Conservation (phyloP, 2,888 invertebrate species). For the Anoncus sp. region DNA sequence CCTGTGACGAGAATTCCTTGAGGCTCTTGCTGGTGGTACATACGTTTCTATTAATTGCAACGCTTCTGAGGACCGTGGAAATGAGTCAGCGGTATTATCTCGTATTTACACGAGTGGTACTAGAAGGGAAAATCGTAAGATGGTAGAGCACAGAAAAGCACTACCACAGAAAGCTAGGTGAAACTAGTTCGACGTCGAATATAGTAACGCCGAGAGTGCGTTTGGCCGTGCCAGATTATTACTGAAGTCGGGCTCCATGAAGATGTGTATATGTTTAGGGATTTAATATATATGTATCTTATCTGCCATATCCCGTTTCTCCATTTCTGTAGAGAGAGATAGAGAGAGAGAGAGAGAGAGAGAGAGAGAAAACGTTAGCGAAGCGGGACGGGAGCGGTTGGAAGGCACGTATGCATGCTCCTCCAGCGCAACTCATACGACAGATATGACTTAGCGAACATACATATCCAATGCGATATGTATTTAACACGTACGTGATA, state of each 20-base stretch:
- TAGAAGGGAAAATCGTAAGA: conserved; percentile 5
- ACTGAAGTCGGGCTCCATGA: conserved; percentile 36
- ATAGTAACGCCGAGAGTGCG: conserved; percentile 41
- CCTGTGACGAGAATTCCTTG: conserved; percentile 17
- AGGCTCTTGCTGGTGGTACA: conserved; percentile 16
- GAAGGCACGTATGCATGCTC: conserved; percentile 5
- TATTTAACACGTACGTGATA: conserved; percentile 53
- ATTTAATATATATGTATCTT: conserved; percentile 2
- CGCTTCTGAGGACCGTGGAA: conserved; percentile 31
- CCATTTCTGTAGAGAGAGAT: conserved; percentile 3
- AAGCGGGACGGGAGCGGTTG: too few relatives aligned
- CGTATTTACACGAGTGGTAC: conserved; percentile 28
- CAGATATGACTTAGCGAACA: conserved; percentile 32
- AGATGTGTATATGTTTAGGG: conserved; percentile 7
- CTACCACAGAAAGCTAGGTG: conserved; percentile 32
- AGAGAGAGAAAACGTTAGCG: conserved; percentile 11
- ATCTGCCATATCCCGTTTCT: conserved; percentile 37
- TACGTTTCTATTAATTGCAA: conserved; percentile 50
- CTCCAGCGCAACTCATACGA: conserved; percentile 31
- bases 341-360: not conserved
- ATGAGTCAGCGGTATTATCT: conserved; percentile 38
- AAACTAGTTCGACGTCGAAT: conserved; percentile 54
- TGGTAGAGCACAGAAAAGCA: conserved; percentile 9
- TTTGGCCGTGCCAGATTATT: conserved; percentile 55
- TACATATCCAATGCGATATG: conserved; percentile 37